These are phyloP conservation scores for Mnemiopsis leidyi DNA, from an alignment of 37 sponge, comb jelly and placozoan species.

Conservation along the genomic window DNA sequence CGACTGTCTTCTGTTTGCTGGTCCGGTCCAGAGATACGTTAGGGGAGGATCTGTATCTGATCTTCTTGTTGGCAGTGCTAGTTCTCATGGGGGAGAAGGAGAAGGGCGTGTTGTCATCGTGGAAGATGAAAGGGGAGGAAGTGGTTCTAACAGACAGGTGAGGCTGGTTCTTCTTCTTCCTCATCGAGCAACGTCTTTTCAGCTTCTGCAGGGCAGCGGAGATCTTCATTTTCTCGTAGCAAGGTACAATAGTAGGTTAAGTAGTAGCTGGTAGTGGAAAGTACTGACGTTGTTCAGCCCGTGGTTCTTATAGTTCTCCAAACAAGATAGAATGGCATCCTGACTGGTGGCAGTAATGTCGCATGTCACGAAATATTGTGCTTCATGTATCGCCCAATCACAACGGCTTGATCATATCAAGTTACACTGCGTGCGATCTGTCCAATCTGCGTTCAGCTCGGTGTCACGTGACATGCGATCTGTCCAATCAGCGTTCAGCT, in stretches of 20 bases:
- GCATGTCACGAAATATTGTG: no score
- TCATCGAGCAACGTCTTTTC: not conserved
- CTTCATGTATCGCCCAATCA: no score
- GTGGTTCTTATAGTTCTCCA: not conserved
- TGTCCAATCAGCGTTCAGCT: no score
- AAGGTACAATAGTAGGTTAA: not conserved
- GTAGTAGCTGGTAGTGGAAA: not conserved
- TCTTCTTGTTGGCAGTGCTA: not conserved
- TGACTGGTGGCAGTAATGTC: no score
- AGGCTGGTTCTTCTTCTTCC: not conserved
- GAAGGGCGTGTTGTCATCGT: not conserved
- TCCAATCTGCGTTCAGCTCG: no score
- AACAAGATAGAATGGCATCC: not conserved
- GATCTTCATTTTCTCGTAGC: not conserved
- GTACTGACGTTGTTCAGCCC: not conserved
- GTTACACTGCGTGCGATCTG: no score
- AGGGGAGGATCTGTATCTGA: not conserved
- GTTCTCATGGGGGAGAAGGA: conserved; percentile 19
- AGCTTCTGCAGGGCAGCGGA: not conserved
- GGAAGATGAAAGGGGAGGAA: conserved; percentile 1
- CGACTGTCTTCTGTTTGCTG: not conserved
- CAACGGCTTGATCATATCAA: no score
- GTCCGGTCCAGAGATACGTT: not conserved
- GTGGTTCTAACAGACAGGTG: not conserved
- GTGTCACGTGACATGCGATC: no score